phyloP scores from a whole-genome alignment of 2,113 vertebrate genomes.

The Steatornis caripensis region DNA sequence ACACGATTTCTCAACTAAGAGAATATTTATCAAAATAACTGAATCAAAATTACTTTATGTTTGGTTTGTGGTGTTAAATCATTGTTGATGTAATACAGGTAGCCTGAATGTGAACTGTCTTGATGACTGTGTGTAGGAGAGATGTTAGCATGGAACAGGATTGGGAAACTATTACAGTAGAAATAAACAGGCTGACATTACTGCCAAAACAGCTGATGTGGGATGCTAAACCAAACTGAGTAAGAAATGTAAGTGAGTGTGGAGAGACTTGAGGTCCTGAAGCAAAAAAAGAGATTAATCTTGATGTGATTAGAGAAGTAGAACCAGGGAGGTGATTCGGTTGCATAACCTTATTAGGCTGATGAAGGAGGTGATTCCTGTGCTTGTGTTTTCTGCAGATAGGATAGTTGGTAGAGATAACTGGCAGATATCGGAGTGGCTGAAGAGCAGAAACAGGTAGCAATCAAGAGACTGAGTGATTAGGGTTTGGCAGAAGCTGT shows the following conservation, averaged over 20 bases:
- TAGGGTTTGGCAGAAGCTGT: background rate
- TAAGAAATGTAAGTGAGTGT: background rate
- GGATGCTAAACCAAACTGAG: background rate
- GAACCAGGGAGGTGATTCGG: background rate
- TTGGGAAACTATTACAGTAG: background rate
- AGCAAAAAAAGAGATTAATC: background rate
- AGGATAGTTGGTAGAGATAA: background rate
- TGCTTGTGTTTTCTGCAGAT: background rate
- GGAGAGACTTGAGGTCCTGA: background rate
- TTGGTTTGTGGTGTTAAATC: background rate
- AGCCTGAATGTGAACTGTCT: background rate
- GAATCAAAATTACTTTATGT: background rate
- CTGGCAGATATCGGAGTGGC: background rate
- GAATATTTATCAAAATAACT: background rate
- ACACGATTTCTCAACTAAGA: background rate
- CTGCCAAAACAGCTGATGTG: background rate
- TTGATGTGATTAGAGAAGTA: background rate
- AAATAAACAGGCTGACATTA: background rate
- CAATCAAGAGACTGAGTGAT: background rate
- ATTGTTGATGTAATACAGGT: background rate
- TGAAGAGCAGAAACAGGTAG: background rate
- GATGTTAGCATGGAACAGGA: background rate
- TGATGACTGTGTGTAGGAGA: background rate
- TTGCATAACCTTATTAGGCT: background rate
- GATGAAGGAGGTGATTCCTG: background rate